Evolutionary conservation across 2,113 vertebrate genomes (phyloP).

Genomic region (Tupaia tana): DNA sequence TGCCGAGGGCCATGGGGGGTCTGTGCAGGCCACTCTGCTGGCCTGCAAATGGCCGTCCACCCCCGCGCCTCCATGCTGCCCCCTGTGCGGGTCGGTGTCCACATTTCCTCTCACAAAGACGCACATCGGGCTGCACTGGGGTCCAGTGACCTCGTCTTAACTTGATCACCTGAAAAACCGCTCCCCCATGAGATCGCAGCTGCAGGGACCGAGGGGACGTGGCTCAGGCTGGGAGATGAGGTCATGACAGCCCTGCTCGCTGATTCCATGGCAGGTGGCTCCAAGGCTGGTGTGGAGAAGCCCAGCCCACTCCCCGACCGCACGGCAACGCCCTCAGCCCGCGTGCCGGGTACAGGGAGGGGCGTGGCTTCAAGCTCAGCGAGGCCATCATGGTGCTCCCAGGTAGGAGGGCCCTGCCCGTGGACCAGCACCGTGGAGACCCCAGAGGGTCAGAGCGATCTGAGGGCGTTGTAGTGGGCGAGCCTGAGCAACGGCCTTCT

Average conservation of each 20-base stretch:
- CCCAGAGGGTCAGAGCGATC: neutral
- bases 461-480: neutral
- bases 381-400: neutral
- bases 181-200: neutral
- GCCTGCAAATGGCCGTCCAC: too few species aligned
- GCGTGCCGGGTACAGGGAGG: neutral
- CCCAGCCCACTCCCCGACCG: neutral
- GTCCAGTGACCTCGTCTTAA: neutral
- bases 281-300: neutral
- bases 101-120: neutral
- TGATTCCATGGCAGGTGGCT: too few species aligned
- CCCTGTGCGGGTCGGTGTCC: too few species aligned
- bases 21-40: too few species aligned
- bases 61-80: too few species aligned
- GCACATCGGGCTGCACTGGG: neutral
- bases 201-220: too few species aligned
- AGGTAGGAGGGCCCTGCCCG: neutral
- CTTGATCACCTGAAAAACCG: neutral
- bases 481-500: neutral
- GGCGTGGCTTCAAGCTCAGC: neutral
- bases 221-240: too few species aligned
- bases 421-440: neutral
- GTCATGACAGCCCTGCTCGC: too few species aligned
- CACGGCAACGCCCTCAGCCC: neutral
- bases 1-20: too few species aligned